These are phyloP conservation scores for Campoplex nolae DNA, from an alignment of 2,888 invertebrate genomes.

Conservation along the genomic window DNA sequence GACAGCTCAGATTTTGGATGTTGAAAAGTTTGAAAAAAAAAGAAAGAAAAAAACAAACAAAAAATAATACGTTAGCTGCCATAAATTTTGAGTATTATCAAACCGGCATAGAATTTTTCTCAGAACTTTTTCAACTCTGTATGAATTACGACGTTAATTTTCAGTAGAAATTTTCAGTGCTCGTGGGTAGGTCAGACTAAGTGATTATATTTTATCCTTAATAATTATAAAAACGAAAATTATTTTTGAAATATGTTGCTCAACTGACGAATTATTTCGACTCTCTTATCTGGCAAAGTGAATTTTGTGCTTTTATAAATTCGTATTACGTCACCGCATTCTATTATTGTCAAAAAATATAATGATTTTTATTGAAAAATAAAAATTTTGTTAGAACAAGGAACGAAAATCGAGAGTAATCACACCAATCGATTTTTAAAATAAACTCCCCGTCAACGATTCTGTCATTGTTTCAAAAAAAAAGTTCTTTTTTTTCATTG, in stretches of 20 bases:
- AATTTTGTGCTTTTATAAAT: neutral
- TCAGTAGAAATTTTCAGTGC: neutral
- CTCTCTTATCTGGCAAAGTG: no score
- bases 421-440: neutral
- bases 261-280: no score
- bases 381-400: no score
- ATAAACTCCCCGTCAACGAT: neutral
- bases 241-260: no score
- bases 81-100: constrained; percentile 1
- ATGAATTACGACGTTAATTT: neutral
- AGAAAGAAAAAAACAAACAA: neutral
- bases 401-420: neutral
- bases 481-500: neutral
- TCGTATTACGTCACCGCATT: neutral
- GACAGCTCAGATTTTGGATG: neutral
- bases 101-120: neutral
- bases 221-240: neutral
- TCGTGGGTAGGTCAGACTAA: neutral
- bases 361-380: no score
- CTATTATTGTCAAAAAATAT: neutral
- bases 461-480: neutral
- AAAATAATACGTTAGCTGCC: neutral
- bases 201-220: neutral
- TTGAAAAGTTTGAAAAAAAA: neutral
- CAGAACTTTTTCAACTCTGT: neutral